Base-by-base conservation (phyloP, 1,140 invertebrate genomes). In the Platyura marginata region DNA sequence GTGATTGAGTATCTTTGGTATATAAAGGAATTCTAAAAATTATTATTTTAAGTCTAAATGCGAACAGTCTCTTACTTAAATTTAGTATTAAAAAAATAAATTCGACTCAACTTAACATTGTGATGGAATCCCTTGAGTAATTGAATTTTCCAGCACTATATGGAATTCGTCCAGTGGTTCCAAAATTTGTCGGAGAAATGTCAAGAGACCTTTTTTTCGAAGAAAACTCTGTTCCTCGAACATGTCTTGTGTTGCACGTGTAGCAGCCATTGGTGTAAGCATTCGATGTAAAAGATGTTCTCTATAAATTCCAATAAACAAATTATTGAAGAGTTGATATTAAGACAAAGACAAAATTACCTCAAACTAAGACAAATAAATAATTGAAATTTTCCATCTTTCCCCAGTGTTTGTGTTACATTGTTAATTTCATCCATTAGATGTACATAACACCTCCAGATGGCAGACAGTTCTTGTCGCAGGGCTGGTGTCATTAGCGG, bases 321-420 rank as follows among this genome's bases (percentile, higher is more conserved):
- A n/a, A n/a, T n/a, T n/a, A n/a, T n/a, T n/a, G n/a, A n/a, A n/a
- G n/a, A n/a, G n/a, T 29, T 51, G 43, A 59, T 57, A 8, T 20
- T n/a, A 38, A 8, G 10, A 38, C 20, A 44, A 44, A 34, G 15
- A 41, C n/a, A 11, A 37, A 10, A 20, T 58, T 62, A 89, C 86
- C 86, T 75, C 43, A 86, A 72, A 55, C 82, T 81, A 8, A 98
- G 71, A 60, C 92, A 95, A 43, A 97, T 79, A 55, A 98, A 94
- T 6, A 96, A 70, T 58, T 98, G 93, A 60, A 98, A 97, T 66
- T 95, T 94, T 21, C 92, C 93, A 69, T 98, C 94, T 62, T 98
- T 98, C 36, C 95, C 95, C 10, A 97, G 67, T 11, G 82, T 77
- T 44, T 82, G 78, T 41, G 83, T 86, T 1, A 79, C 79, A 23